Percentiles rank a stretch among this genome's conserved stretches.
phyloP scores from a whole-genome alignment of 2,113 vertebrate genomes.

The Microcebus griseorufus region DNA sequence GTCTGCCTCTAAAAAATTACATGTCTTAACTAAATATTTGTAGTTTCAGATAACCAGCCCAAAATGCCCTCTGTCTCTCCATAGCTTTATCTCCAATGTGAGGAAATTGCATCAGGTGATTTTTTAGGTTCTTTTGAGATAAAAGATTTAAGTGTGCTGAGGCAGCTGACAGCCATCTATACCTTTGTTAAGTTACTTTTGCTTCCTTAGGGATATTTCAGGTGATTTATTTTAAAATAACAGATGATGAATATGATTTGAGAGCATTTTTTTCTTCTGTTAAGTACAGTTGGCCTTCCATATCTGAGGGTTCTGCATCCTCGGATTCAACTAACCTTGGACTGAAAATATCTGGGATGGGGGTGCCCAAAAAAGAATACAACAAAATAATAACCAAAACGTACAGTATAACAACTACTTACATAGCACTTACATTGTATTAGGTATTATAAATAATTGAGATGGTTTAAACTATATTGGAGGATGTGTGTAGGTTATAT shows the following conservation, averaged over 20 bases:
- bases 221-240: slow-evolving; percentile 11
- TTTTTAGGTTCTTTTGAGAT: slow-evolving; percentile 3
- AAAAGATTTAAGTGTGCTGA: neutral
- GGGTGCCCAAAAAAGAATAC: too few species aligned
- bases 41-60: neutral
- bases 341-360: neutral
- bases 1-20: neutral
- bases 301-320: neutral
- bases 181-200: neutral
- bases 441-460: neutral
- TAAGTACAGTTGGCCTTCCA: neutral
- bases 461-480: neutral
- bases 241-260: neutral
- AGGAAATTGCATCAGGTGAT: slow-evolving; percentile 1
- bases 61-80: neutral
- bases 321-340: neutral
- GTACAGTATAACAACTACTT: neutral
- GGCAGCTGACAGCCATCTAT: neutral
- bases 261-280: slow-evolving; percentile 1
- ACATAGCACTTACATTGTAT: neutral
- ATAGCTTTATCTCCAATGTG: neutral
- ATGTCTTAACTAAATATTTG: slow-evolving; percentile 21
- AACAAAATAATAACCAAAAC: neutral
- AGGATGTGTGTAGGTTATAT: neutral
- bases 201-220: slow-evolving; percentile 39